These are phyloP conservation scores for Ceraclea dissimilis DNA, from an alignment of 2,888 invertebrate species.

Conservation along the genomic window DNA sequence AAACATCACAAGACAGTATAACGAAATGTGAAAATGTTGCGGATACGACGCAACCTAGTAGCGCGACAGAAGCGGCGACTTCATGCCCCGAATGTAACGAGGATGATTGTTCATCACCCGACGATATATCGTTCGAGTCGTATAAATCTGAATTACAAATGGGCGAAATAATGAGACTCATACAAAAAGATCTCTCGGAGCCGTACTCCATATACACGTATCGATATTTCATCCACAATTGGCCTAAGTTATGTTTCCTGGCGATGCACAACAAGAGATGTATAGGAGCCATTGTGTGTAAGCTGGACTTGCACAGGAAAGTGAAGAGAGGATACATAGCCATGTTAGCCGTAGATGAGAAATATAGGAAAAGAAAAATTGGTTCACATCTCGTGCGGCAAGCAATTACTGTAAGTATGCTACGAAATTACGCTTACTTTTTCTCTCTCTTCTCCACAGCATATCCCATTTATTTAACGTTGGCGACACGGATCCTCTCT, in stretches of 20 bases:
- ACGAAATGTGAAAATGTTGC: slow-evolving; percentile 4
- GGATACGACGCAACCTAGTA: background rate
- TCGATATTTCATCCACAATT: slow-evolving; percentile 99
- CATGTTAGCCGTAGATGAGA: slow-evolving; percentile 97
- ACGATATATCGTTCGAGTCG: slow-evolving; percentile 28
- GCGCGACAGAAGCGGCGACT: background rate
- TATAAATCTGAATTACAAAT: slow-evolving; percentile 96
- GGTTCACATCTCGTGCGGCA: slow-evolving; percentile 76
- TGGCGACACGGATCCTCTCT: too few species aligned
- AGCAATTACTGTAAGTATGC: slow-evolving; percentile 59
- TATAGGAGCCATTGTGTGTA: slow-evolving; percentile 98
- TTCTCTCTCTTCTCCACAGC: too few species aligned
- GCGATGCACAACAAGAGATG: slow-evolving; percentile 81
- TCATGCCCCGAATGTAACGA: slow-evolving; percentile 17
- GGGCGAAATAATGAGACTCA: slow-evolving; percentile 98
- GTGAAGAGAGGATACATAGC: slow-evolving; percentile 96
- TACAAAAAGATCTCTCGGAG: slow-evolving; percentile 98
- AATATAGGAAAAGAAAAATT: slow-evolving; percentile 88
- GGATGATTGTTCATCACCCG: slow-evolving; percentile 14
- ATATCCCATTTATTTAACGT: too few species aligned
- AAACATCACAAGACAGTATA: background rate
- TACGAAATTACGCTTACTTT: too few species aligned
- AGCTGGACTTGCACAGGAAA: slow-evolving; percentile 87
- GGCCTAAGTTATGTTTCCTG: slow-evolving; percentile 98
- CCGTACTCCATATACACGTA: slow-evolving; percentile 99